Conservation (phyloP, 92 coral and sea anemone genomes). For the Plumapathes pennacea region DNA sequence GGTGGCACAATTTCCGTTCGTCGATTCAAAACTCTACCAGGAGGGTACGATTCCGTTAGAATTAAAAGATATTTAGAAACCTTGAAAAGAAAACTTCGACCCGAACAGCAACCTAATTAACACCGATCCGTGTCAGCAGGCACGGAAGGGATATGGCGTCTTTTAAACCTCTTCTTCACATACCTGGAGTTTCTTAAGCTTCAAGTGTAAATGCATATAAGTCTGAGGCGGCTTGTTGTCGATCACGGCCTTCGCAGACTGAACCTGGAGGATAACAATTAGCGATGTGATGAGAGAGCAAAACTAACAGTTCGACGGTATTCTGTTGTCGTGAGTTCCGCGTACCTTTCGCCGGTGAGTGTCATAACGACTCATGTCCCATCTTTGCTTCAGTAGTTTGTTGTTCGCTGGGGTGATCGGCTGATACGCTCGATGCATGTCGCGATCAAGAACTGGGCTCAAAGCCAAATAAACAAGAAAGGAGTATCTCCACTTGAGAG, state of each 20-base stretch:
- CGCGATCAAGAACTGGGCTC: neutral
- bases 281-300: conserved; percentile 4
- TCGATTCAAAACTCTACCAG: no score
- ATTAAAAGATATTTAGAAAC: no score
- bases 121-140: no score
- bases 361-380: conserved; percentile 93
- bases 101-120: no score
- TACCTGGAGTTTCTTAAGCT: conserved; percentile 97
- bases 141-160: no score
- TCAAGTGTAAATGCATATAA: conserved; percentile 96
- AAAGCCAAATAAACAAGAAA: no score
- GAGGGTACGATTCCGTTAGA: no score
- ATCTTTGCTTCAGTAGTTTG: conserved; percentile 94
- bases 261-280: conserved; percentile 58
- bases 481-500: no score
- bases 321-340: neutral
- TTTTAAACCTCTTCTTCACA: no score
- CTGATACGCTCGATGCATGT: conserved; percentile 95
- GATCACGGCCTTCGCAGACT: conserved; percentile 87
- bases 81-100: no score
- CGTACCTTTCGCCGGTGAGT: conserved; percentile 94
- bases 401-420: conserved; percentile 98
- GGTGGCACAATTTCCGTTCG: no score
- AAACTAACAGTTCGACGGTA: neutral
- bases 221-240: conserved; percentile 96